phyloP scores from a whole-genome alignment of 2,888 invertebrate genomes.

The Dicranocentrus wangi region DNA sequence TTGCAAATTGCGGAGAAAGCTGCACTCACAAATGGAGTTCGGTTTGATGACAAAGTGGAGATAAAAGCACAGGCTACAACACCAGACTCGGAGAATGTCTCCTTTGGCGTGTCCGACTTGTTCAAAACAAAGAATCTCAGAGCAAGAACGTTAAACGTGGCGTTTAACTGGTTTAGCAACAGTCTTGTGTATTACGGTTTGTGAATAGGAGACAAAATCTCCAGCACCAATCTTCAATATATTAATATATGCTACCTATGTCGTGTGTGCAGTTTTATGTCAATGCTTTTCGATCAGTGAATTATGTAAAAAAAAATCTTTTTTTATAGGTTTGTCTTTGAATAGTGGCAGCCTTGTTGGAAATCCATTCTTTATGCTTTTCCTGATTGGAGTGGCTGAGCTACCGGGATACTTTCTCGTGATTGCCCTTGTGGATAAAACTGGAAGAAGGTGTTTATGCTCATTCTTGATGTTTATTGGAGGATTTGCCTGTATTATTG shows the following conservation, averaged over 20 bases:
- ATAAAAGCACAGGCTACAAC: neutral
- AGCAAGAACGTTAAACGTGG: conserved; percentile 86
- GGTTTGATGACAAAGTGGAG: conserved; percentile 53
- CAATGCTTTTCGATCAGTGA: too few species aligned
- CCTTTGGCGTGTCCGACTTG: conserved; percentile 75
- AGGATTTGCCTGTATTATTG: conserved; percentile 84
- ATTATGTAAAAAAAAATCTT: too few species aligned
- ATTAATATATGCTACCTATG: too few species aligned
- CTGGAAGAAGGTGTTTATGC: conserved; percentile 83
- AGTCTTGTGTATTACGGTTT: conserved; percentile 62
- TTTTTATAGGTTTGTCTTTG: conserved; percentile 87
- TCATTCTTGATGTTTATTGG: conserved; percentile 86
- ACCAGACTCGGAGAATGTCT: neutral
- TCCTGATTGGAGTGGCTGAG: conserved; percentile 86
- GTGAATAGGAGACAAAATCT: conserved; percentile 1
- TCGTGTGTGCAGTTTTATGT: too few species aligned
- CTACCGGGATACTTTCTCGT: conserved; percentile 86
- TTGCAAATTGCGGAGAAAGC: conserved; percentile 75
- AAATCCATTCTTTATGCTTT: conserved; percentile 86
- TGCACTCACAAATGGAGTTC: conserved; percentile 34
- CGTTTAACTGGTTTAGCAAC: conserved; percentile 81
- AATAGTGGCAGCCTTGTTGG: conserved; percentile 87
- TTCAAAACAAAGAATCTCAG: conserved; percentile 76
- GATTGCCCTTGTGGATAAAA: conserved; percentile 83
- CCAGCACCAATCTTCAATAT: neutral